Evolutionary conservation across 2,888 invertebrate species (phyloP).

Genomic region (Furcula furcula): DNA sequence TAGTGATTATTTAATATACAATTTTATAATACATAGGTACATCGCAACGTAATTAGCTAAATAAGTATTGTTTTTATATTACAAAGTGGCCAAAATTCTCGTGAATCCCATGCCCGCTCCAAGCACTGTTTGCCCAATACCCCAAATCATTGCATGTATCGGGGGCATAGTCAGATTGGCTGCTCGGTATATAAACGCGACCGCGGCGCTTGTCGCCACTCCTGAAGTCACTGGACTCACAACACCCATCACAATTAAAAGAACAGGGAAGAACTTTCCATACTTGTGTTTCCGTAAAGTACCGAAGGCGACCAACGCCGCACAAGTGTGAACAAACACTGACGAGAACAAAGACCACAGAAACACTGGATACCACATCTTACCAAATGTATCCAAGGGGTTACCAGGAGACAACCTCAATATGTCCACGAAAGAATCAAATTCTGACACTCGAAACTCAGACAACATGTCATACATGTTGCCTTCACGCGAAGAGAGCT

Average conservation of each 20-base stretch:
- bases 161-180: slow-evolving; percentile 94
- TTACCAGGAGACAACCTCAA: slow-evolving; percentile 84
- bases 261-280: slow-evolving; percentile 95
- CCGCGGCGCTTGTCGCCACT: slow-evolving; percentile 93
- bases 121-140: slow-evolving; percentile 94
- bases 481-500: slow-evolving; percentile 54
- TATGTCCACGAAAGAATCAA: slow-evolving; percentile 87
- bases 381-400: slow-evolving; percentile 87
- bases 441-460: slow-evolving; percentile 80
- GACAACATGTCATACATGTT: slow-evolving; percentile 83
- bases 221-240: slow-evolving; percentile 94
- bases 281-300: slow-evolving; percentile 96
- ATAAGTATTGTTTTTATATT: slow-evolving; percentile 47
- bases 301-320: slow-evolving; percentile 94
- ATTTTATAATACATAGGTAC: slow-evolving; percentile 17
- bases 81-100: slow-evolving; percentile 95
- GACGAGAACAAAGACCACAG: slow-evolving; percentile 97
- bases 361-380: slow-evolving; percentile 99
- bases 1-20: slow-evolving; percentile 28
- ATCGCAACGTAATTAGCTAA: slow-evolving; percentile 20
- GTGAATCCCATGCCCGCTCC: slow-evolving; percentile 96
- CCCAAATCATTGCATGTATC: slow-evolving; percentile 96
- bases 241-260: slow-evolving; percentile 94
- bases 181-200: slow-evolving; percentile 96
- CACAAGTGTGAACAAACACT: slow-evolving; percentile 94